phyloP scores from a whole-genome alignment of 2,113 vertebrate genomes.

The Dolichotis patagonum region DNA sequence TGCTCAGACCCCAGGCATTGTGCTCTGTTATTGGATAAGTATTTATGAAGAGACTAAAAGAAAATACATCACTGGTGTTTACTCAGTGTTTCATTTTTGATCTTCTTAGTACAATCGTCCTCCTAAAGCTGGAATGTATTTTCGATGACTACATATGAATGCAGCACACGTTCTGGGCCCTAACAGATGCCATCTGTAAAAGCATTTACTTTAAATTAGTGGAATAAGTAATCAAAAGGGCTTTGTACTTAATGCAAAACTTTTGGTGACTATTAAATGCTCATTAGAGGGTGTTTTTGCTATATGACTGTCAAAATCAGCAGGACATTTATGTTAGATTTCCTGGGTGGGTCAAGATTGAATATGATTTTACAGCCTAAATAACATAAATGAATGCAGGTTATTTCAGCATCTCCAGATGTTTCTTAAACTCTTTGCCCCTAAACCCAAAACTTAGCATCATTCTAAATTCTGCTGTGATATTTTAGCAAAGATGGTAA shows the following conservation, averaged over 20 bases:
- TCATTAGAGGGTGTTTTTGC: slow-evolving; percentile 93
- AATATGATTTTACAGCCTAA: slow-evolving; percentile 93
- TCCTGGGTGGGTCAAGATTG: slow-evolving; percentile 92
- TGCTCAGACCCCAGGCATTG: slow-evolving; percentile 74
- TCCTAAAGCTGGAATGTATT: slow-evolving; percentile 91
- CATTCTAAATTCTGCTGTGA: slow-evolving; percentile 85
- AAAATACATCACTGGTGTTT: slow-evolving; percentile 85
- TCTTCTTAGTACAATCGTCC: slow-evolving; percentile 86
- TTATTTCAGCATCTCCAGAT: slow-evolving; percentile 92
- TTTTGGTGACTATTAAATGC: slow-evolving; percentile 93
- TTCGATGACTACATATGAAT: slow-evolving; percentile 89
- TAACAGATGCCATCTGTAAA: slow-evolving; percentile 94
- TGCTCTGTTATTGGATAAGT: slow-evolving; percentile 83
- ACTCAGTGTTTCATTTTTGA: slow-evolving; percentile 87
- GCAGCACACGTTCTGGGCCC: slow-evolving; percentile 87
- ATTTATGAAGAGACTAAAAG: slow-evolving; percentile 86
- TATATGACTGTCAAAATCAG: slow-evolving; percentile 92
- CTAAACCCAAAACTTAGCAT: slow-evolving; percentile 84
- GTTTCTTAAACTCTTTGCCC: slow-evolving; percentile 87
- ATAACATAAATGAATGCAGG: slow-evolving; percentile 91
- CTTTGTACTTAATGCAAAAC: slow-evolving; percentile 94
- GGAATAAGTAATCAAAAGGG: slow-evolving; percentile 93
- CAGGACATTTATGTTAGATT: slow-evolving; percentile 92
- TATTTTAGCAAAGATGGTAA: slow-evolving; percentile 80
- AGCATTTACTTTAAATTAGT: slow-evolving; percentile 94